Percentiles rank a stretch among this genome's conserved stretches.
Conservation (phyloP, 2,113 vertebrate genomes). For the Rana temporaria region DNA sequence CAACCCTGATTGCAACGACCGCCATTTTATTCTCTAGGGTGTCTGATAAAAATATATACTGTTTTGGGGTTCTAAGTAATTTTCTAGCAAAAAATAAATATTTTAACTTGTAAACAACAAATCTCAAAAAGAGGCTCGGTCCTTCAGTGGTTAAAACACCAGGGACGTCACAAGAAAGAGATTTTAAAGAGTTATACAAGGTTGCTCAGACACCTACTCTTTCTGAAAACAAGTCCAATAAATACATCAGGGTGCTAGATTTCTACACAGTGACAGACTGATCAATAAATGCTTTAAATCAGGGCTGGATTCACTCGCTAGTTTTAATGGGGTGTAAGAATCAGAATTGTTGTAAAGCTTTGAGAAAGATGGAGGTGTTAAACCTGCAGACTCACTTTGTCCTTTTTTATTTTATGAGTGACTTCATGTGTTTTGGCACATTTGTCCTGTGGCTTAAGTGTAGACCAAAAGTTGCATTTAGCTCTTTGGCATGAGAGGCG, state of each 20-base stretch:
- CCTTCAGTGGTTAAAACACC: constrained; percentile 6
- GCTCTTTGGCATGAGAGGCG: constrained; percentile 11
- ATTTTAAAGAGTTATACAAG: background rate
- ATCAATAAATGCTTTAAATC: constrained; percentile 36
- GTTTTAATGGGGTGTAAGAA: constrained; percentile 51
- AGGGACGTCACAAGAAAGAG: background rate
- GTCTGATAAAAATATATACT: too few relatives aligned
- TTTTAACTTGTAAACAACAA: too few relatives aligned
- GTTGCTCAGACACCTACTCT: constrained; percentile 11
- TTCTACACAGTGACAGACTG: background rate
- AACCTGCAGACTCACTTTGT: constrained; percentile 19
- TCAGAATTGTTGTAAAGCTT: constrained; percentile 24
- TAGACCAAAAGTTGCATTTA: constrained; percentile 25
- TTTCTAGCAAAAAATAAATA: too few relatives aligned
- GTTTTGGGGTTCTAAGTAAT: too few relatives aligned
- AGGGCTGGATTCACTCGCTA: constrained; percentile 44
- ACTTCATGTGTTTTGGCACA: constrained; percentile 42
- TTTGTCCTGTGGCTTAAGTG: constrained; percentile 27
- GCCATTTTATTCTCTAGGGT: too few relatives aligned
- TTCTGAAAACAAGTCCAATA: background rate
- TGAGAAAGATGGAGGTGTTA: constrained; percentile 53
- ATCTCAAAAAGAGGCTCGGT: too few relatives aligned
- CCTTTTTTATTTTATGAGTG: constrained; percentile 10
- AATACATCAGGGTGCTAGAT: background rate
- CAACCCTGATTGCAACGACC: too few relatives aligned